phyloP scores from a whole-genome alignment of 2,113 vertebrate genomes.

The Malaclemys terrapin region DNA sequence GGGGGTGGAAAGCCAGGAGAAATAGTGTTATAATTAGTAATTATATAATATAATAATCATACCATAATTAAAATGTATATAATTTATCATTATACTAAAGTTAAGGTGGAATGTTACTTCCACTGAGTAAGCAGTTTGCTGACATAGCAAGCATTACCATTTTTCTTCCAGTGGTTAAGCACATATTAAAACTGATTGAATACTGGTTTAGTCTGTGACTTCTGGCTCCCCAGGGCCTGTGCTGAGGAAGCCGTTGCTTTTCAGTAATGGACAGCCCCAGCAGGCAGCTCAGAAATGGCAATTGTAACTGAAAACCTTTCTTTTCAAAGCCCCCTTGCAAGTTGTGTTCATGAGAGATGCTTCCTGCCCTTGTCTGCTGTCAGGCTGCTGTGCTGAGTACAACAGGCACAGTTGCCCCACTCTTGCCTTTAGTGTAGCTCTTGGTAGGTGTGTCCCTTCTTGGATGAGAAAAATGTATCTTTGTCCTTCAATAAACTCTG shows the following conservation, averaged over 20 bases:
- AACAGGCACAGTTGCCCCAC: neutral
- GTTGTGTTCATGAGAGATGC: neutral
- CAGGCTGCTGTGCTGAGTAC: neutral
- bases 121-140: neutral
- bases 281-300: neutral
- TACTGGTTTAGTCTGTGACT: neutral
- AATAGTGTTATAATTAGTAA: neutral
- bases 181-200: neutral
- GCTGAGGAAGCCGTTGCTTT: neutral
- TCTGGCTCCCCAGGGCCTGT: accelerated
- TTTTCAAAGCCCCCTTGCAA: neutral
- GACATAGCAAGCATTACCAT: neutral
- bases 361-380: neutral
- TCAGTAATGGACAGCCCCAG: neutral
- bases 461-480: neutral
- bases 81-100: neutral
- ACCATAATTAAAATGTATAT: neutral
- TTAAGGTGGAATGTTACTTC: neutral
- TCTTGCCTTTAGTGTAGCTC: neutral
- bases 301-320: neutral
- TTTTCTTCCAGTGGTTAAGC: neutral
- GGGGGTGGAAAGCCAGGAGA: neutral
- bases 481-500: neutral
- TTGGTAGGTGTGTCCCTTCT: neutral
- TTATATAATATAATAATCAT: neutral